These are phyloP conservation scores for Struthidea cinerea DNA, from an alignment of 2,113 vertebrate species.

Conservation along the genomic window DNA sequence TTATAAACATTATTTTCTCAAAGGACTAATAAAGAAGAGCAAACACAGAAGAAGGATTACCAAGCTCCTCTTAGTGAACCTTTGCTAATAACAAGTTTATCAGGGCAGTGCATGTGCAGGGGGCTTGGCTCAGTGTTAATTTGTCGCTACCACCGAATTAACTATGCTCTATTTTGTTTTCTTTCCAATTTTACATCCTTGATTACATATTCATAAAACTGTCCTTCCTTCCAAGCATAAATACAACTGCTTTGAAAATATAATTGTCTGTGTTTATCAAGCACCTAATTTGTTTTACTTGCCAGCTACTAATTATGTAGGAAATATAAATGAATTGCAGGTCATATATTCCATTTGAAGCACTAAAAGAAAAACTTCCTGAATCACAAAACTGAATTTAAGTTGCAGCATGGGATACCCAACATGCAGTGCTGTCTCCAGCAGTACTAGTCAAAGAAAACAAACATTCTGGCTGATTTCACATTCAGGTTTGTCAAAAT, in stretches of 20 bases:
- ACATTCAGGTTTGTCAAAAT: constrained; percentile 18
- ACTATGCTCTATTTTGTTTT: constrained; percentile 79
- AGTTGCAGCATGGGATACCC: background rate
- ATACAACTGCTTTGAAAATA: constrained; percentile 76
- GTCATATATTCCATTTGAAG: constrained; percentile 57
- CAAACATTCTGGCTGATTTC: background rate
- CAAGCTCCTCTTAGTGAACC: constrained; percentile 77
- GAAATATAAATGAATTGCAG: constrained; percentile 68
- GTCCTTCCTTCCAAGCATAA: constrained; percentile 70
- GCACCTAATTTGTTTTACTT: constrained; percentile 76
- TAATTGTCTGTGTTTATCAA: constrained; percentile 75
- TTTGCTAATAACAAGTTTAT: constrained; percentile 95
- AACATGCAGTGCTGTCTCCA: background rate
- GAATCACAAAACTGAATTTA: background rate
- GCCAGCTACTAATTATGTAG: constrained; percentile 70
- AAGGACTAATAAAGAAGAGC: constrained; percentile 86
- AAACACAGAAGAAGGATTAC: constrained; percentile 79
- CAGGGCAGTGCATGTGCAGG: constrained; percentile 81
- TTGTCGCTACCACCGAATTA: constrained; percentile 83
- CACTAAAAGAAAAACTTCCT: constrained; percentile 26
- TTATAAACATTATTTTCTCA: constrained; percentile 81
- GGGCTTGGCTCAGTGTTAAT: constrained; percentile 76
- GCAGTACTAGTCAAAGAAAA: background rate
- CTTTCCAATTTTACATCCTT: constrained; percentile 80
- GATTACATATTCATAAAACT: constrained; percentile 81